phyloP scores from a whole-genome alignment of 2,113 vertebrate genomes.

The Carassius auratus region DNA sequence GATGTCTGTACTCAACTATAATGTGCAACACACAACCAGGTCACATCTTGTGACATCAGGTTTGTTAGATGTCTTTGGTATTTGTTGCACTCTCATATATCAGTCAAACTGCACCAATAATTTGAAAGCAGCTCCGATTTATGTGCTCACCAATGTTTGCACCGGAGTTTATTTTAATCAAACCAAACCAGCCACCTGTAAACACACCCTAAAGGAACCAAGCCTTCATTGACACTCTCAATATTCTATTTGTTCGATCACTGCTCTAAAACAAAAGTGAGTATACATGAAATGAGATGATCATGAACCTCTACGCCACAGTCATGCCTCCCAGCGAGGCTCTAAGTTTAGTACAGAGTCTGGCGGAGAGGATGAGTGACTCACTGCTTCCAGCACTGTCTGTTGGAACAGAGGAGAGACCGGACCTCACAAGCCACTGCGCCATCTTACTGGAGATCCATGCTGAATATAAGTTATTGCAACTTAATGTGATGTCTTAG shows the following conservation, averaged over 20 bases:
- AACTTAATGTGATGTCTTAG: slow-evolving; percentile 17
- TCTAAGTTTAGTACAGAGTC: slow-evolving; percentile 37
- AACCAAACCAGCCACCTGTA: too few species aligned
- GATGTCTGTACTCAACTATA: too few species aligned
- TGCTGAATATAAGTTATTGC: neutral
- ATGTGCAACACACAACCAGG: too few species aligned
- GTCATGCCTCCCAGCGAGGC: slow-evolving; percentile 19
- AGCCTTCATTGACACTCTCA: neutral
- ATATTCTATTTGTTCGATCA: neutral
- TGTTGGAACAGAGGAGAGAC: neutral
- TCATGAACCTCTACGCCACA: neutral
- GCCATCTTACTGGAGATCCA: slow-evolving; percentile 18
- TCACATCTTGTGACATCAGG: too few species aligned
- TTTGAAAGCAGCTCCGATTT: too few species aligned
- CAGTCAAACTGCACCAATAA: too few species aligned
- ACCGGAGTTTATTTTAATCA: neutral
- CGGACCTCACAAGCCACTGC: neutral
- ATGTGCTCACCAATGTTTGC: too few species aligned
- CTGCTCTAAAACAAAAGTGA: neutral
- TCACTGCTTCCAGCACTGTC: slow-evolving; percentile 29
- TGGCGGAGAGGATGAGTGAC: slow-evolving; percentile 14
- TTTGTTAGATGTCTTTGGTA: neutral
- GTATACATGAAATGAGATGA: neutral
- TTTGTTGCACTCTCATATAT: neutral
- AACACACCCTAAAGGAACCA: neutral